phyloP scores from a whole-genome alignment of 53 echinoderm and acorn worm species.

The Hippasteria phrygiana region DNA sequence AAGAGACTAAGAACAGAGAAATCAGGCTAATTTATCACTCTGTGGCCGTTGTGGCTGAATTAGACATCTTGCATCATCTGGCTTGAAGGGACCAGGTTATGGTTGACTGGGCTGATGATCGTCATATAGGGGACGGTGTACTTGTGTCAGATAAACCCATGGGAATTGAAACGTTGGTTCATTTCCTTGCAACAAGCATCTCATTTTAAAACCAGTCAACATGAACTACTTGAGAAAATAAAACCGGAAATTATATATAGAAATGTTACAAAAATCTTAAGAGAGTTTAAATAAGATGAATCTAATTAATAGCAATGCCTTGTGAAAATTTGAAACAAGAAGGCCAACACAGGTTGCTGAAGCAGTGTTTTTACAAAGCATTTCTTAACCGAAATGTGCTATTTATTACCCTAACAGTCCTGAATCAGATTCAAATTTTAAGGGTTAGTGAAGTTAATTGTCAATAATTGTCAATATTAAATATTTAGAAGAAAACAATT shows the following conservation, averaged over 20 bases:
- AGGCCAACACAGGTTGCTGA: no score
- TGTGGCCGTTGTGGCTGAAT: neutral
- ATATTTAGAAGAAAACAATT: no score
- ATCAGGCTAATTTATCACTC: constrained; percentile 7
- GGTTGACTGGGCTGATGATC: neutral
- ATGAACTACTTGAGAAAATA: no score
- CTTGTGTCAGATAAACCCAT: neutral
- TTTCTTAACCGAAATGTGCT: no score
- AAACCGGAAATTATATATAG: neutral
- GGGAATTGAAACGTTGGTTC: neutral
- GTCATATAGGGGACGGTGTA: neutral
- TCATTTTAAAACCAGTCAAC: no score
- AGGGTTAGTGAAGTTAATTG: no score
- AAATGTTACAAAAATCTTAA: neutral
- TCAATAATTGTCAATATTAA: no score
- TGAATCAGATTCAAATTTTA: no score
- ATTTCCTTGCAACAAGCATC: neutral
- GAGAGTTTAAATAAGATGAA: neutral
- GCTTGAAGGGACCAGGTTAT: neutral
- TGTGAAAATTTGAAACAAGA: no score
- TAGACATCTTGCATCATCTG: neutral
- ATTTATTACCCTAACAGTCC: no score
- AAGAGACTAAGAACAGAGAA: neutral
- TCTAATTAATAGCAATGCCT: no score
- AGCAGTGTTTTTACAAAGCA: no score